Conservation (phyloP, 2,797 vertebrate species). For the Bovichtus variegatus region DNA sequence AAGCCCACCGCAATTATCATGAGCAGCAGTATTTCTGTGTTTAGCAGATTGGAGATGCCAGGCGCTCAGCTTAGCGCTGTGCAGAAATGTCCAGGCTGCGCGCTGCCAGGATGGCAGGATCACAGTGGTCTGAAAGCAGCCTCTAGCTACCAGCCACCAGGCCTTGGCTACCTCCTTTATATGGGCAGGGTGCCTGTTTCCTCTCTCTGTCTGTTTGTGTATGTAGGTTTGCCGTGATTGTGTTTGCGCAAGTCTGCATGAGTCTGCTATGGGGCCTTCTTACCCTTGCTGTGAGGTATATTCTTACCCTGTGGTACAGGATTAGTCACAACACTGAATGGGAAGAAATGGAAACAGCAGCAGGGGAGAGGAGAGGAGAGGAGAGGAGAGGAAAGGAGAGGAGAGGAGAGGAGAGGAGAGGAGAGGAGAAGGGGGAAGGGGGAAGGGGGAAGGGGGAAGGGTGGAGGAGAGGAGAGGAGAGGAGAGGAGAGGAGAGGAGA, state of each 20-base stretch:
- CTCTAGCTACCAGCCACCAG: conserved; percentile 61
- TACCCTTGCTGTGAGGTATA: conserved; percentile 72
- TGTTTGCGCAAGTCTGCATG: conserved; percentile 32
- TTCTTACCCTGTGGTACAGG: conserved; percentile 65
- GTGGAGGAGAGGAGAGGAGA: conserved; percentile 9
- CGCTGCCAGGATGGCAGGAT: conserved; percentile 63
- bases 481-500: conserved; percentile 37
- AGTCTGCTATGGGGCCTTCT: conserved; percentile 45
- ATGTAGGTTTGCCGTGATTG: conserved; percentile 56
- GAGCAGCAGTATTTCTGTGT: conserved; percentile 65
- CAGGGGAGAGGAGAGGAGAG: conserved; percentile 17
- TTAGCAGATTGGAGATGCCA: conserved; percentile 75
- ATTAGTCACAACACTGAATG: conserved; percentile 72
- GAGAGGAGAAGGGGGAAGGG: neutral
- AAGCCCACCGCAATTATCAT: conserved; percentile 59
- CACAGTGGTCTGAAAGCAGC: conserved; percentile 67
- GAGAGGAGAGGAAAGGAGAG: neutral
- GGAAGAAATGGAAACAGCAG: conserved; percentile 52
- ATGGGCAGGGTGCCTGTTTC: conserved; percentile 60
- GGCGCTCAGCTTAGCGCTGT: conserved; percentile 58
- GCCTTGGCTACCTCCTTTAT: conserved; percentile 61
- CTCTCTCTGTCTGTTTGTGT: conserved; percentile 59
- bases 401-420: neutral
- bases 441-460: conserved; percentile 2
- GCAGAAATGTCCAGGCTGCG: conserved; percentile 71